Base-by-base conservation (phyloP, 2,888 invertebrate species). In the Tridacna crocea region DNA sequence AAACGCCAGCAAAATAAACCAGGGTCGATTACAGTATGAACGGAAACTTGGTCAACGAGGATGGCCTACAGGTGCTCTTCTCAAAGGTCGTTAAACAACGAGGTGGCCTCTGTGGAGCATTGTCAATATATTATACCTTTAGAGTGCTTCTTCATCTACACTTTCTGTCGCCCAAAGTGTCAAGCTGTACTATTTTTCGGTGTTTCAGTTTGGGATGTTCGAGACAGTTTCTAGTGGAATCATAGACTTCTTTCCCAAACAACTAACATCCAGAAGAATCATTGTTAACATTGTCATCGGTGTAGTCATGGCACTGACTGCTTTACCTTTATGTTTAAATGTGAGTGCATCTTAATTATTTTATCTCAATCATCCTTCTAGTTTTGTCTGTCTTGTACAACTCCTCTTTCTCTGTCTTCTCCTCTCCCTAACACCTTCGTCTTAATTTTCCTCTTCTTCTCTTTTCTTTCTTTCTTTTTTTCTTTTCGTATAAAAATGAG, bases 201-300 rank as follows among this genome's bases (percentile, higher is more conserved):
- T 65, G 11, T 66, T 66, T 66, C 66, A 85, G 85, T 85, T 85
- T 65, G 85, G 82, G 22, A 80, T 80, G 80, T 68, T 85, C 19
- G 85, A 85, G 68, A 82, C 82, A 10, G 75, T 85, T 3, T 79
- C 82, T 1, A 85, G 85, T 61, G 75, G 75, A 19, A 70, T 85
- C 6, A 80, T 85, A 15, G 85, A 85, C 66, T 60, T 68, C 22
- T 85, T 78, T 61, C 85, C 85, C 48, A 70, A 68, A 4, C 75
- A 80, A 22, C 78, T 85, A 0, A 66, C 75, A 13, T 70, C 47
- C 0, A 65, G 65, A 36, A 72, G 85, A 58, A 73, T 80, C 3
- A 8, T 70, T 15, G 82, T 85, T 3, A 85, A 85, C 65, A 82
- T 85, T 17, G 22, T 68, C 0, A 75, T 77, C 6, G 85, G 82